These are phyloP conservation scores for Hippocampus abdominalis DNA, from an alignment of 2,113 vertebrate genomes.

Conservation along the genomic window DNA sequence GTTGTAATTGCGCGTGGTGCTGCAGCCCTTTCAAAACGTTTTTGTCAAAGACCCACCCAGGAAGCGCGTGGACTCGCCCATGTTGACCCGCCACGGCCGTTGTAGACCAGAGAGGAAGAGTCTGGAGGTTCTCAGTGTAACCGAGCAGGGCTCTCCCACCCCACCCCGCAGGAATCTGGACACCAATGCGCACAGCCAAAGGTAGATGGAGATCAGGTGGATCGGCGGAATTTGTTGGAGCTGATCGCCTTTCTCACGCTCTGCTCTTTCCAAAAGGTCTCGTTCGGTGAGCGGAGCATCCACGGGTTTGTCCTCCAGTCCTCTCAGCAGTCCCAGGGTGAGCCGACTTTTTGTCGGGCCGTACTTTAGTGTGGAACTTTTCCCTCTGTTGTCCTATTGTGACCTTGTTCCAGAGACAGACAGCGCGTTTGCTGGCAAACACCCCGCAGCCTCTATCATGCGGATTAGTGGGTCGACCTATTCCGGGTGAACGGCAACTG, in stretches of 20 bases:
- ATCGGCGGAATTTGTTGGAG: not conserved
- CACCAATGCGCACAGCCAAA: constrained; percentile 85
- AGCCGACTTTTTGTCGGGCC: not conserved
- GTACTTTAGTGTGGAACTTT: not conserved
- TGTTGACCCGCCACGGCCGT: constrained; percentile 89
- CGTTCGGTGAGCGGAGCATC: constrained; percentile 89
- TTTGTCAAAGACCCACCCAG: constrained; percentile 78
- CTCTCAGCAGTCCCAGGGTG: constrained; percentile 88
- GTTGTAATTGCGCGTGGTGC: not conserved
- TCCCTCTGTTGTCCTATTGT: not conserved
- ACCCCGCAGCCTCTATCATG: too few species aligned
- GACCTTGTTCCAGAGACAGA: too few species aligned
- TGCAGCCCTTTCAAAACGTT: not conserved
- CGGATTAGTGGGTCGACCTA: too few species aligned
- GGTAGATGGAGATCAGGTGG: constrained; percentile 54
- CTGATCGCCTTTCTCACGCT: not conserved
- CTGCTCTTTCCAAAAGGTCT: constrained; percentile 68
- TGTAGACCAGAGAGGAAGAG: constrained; percentile 86
- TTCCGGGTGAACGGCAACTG: too few species aligned
- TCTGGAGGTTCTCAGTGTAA: constrained; percentile 87
- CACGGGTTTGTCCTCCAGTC: constrained; percentile 86
- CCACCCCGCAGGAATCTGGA: constrained; percentile 84
- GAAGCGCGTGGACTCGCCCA: constrained; percentile 89
- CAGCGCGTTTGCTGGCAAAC: too few species aligned
- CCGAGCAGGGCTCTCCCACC: constrained; percentile 85